phyloP scores from a whole-genome alignment of 92 coral and sea anemone genomes.

The Phenganax marumi region DNA sequence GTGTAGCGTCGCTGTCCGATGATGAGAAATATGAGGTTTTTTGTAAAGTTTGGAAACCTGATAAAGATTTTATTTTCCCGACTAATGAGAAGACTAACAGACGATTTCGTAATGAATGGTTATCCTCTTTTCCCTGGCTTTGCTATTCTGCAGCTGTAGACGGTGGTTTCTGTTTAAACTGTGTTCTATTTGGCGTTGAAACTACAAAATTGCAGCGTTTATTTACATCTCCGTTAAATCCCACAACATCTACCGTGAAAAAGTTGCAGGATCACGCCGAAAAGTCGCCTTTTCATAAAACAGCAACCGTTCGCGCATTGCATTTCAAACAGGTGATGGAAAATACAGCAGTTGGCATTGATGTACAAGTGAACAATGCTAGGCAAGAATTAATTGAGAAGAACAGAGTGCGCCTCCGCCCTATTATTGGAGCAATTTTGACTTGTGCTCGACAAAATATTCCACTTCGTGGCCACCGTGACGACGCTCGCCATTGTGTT shows the following conservation, averaged over 20 bases:
- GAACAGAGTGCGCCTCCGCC: constrained; percentile 23
- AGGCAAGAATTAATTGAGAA: constrained; percentile 33
- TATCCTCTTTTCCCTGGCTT: constrained; percentile 33
- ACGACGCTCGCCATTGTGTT: constrained; percentile 19
- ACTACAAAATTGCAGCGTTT: constrained; percentile 35
- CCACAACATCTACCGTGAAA: constrained; percentile 11
- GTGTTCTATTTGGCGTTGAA: constrained; percentile 43
- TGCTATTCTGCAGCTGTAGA: constrained; percentile 34
- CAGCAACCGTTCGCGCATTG: constrained; percentile 34
- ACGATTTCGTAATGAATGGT: constrained; percentile 29
- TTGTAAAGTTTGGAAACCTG: constrained; percentile 48
- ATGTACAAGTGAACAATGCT: constrained; percentile 16
- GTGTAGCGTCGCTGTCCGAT: constrained; percentile 24
- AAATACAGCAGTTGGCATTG: constrained; percentile 16
- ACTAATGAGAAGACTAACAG: constrained; percentile 13
- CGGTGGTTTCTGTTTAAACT: constrained; percentile 43
- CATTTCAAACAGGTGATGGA: constrained; percentile 27
- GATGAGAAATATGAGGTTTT: constrained; percentile 38
- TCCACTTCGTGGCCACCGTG: constrained; percentile 37
- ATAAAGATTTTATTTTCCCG: constrained; percentile 13
- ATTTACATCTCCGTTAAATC: constrained; percentile 21
- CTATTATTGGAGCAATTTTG: constrained; percentile 32
- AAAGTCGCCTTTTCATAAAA: constrained; percentile 38
- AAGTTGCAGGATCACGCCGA: constrained; percentile 30
- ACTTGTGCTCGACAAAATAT: no score